Evolutionary conservation across 2,797 vertebrate genomes (phyloP), one percentile per base, ranked within the genome.

Genomic region (Graptemys geographica): DNA sequence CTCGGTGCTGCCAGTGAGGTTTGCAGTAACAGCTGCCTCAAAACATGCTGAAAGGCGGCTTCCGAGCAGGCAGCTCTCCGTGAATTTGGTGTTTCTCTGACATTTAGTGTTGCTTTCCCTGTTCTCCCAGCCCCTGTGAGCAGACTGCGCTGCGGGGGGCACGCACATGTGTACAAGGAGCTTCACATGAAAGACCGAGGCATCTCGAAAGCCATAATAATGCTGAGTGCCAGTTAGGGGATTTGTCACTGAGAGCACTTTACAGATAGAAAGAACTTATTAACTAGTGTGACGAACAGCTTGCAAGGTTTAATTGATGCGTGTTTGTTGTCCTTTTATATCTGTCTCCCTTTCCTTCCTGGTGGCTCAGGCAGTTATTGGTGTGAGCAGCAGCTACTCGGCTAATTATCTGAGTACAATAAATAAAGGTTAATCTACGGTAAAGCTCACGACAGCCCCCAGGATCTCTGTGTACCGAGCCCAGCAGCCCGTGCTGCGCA

Each of bases 181-280:
- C 96, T 88, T 95, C 96, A 93, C 95, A 92, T 97, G 97, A 97
- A 97, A 97, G 96, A 93, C 96, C 91, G 96, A 96, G 94, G 97
- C 96, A 94, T 96, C 96, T 96, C 93, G 90, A 97, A 96, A 97
- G 96, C 93, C 96, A 79, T 96, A 96, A 94, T 96, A 95, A 94
- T 1, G 57, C 88, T 87, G 95, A 96, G 95, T 96, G 95, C 96
- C 96, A 95, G 95, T 94, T 96, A 94, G 89, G 96, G 95, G 97
- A 93, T 96, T 97, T 97, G 96, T 95, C 96, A 95, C 95, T 91
- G 92, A 95, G 93, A 96, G 96, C 96, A 96, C 97, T 97, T 95
- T 93, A 89, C 93, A 93, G 95, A 96, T 94, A 96, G 96, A 96
- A 97, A 93, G 95, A 95, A 96, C 96, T 96, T 96, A 96, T 94